Base-by-base conservation (phyloP, 2,113 vertebrate genomes). In the Microtus montanus region DNA sequence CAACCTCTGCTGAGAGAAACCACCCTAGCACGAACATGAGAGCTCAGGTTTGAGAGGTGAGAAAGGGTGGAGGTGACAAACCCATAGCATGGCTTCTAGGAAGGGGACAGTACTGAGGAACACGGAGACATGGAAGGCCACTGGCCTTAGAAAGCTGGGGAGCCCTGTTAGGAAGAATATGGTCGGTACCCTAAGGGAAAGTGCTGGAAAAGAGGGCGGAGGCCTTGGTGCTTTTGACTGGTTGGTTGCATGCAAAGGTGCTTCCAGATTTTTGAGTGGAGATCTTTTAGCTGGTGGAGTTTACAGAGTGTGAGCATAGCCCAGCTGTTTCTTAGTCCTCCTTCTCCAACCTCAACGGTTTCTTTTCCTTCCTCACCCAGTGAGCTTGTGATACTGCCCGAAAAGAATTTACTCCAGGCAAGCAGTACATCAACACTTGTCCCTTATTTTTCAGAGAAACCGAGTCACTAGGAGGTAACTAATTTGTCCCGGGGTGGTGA, bases 361-460 rank as follows among this genome's bases (percentile, higher is more conserved):
- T n/a, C 41, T 66, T 64, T 90, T 38, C 38, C 15, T 75, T 15
- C 2, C 44, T 77, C 38, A 22, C 3, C 87, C 52, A 33, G 7
- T 58, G 28, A 89, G 7, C 80, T 78, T 89, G 26, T 84, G 64
- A 61, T 20, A 28, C 15, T 41, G 7, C 85, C 47, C 44, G 14
- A 54, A 87, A 88, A 68, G 38, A 28, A 85, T 24, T 70, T 89
- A 89, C 19, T 38, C 9, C 33, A 92, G 41, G 38, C 85, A 96
- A 96, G 41, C 1, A 14, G 44, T 7, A 2, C 47, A 28, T 80
- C 35, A 66, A 90, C 22, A 63, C 80, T 52, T 4, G 7, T 63
- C 17, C 87, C 86, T 24, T 49, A 28, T 70, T 82, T 95, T 93
- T 80, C 64, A 71, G 33, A 79, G 26, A 95, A 93, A 89, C 8